phyloP scores from a whole-genome alignment of 1,140 invertebrate species.

The Pseudachorutes palmiensis region DNA sequence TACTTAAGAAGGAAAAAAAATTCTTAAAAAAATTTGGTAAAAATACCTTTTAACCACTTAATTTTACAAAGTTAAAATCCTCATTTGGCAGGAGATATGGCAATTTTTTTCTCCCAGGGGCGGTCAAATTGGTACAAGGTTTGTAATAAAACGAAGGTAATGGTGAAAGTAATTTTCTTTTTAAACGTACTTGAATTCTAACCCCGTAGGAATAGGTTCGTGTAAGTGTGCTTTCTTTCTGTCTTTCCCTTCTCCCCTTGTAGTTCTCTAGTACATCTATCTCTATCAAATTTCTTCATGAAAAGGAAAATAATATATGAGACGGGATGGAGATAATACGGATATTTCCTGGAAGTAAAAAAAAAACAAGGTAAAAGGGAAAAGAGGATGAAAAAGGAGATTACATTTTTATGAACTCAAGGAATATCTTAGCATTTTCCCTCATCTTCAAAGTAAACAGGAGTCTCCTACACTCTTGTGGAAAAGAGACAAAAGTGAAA shows the following conservation, averaged over 20 bases:
- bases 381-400: conserved; percentile 2
- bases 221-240: neutral
- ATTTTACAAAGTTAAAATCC: too few relatives aligned
- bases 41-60: too few relatives aligned
- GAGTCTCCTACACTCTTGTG: neutral
- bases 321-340: neutral
- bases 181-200: too few relatives aligned
- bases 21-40: too few relatives aligned
- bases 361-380: neutral
- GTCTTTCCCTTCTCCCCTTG: neutral
- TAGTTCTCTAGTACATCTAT: neutral
- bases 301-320: neutral
- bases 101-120: too few relatives aligned
- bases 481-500: neutral
- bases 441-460: conserved; percentile 4
- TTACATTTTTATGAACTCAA: conserved; percentile 11
- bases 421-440: conserved; percentile 6
- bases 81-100: too few relatives aligned
- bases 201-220: too few relatives aligned
- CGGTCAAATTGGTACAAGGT: too few relatives aligned
- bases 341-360: neutral
- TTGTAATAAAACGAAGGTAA: too few relatives aligned
- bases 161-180: too few relatives aligned
- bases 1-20: too few relatives aligned
- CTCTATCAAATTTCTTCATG: neutral